These are phyloP conservation scores for Glyphotaelius pellucidus DNA, from an alignment of 2,888 invertebrate species.

Conservation along the genomic window DNA sequence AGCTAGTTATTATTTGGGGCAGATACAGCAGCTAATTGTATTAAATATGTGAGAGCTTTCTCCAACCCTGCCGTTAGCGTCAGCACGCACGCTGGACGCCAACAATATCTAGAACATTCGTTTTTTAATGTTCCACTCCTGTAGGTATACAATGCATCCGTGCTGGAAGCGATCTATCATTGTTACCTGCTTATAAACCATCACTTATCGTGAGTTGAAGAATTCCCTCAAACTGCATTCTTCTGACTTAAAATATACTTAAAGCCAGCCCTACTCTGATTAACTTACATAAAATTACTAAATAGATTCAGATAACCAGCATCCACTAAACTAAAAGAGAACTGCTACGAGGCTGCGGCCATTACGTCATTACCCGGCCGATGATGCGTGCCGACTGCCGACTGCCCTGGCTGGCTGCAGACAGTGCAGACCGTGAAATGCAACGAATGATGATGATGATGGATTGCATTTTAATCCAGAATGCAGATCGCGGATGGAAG, in stretches of 20 bases:
- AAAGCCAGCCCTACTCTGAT: neutral
- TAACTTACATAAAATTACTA: neutral
- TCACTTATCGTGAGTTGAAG: neutral
- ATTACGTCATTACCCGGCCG: neutral
- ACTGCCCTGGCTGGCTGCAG: neutral
- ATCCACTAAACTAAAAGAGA: neutral
- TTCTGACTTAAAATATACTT: neutral
- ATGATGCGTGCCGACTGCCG: neutral
- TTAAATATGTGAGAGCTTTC: too few relatives aligned
- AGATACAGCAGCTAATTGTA: too few relatives aligned
- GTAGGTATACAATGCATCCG: too few relatives aligned
- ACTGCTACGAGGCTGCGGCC: neutral
- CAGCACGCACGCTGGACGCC: too few relatives aligned
- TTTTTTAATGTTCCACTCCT: too few relatives aligned
- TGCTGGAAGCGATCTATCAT: too few relatives aligned
- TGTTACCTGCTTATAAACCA: neutral
- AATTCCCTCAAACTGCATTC: neutral
- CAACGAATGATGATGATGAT: neutral
- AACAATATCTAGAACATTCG: too few relatives aligned
- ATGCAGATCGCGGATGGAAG: neutral
- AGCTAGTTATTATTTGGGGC: too few relatives aligned
- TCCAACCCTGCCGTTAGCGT: too few relatives aligned
- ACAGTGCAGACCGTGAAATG: neutral
- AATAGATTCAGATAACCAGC: neutral
- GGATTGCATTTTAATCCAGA: neutral